Evolutionary conservation across 2,888 invertebrate genomes (phyloP).

Genomic region (Adineta ricciae): DNA sequence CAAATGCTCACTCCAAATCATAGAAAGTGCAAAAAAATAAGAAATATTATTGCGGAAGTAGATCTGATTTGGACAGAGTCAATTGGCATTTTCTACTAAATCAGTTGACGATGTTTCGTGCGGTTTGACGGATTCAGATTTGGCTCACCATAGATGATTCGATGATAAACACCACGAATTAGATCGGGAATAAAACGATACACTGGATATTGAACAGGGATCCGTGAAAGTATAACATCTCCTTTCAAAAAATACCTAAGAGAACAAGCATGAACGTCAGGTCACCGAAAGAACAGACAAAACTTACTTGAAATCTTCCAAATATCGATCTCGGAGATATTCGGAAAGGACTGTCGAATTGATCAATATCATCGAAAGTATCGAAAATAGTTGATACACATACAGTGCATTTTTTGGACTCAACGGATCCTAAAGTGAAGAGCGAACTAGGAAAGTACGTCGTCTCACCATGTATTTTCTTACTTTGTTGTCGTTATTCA

Average conservation of each 20-base stretch:
- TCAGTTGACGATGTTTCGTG: background rate
- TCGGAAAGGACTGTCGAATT: background rate
- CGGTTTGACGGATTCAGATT: background rate
- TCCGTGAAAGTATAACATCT: background rate
- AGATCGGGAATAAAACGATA: background rate
- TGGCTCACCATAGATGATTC: background rate
- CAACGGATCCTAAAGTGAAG: background rate
- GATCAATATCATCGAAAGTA: background rate
- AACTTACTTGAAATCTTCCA: background rate
- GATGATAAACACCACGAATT: background rate
- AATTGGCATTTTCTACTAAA: too few relatives aligned
- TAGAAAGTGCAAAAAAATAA: background rate
- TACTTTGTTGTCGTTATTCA: background rate
- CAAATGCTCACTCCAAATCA: too few relatives aligned
- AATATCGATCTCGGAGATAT: background rate
- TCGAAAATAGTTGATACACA: background rate
- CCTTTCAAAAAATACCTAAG: background rate
- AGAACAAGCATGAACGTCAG: background rate
- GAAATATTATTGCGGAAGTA: background rate
- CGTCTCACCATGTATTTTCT: background rate
- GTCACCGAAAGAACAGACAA: background rate
- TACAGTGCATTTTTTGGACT: background rate
- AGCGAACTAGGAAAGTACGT: background rate
- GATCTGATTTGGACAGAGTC: background rate
- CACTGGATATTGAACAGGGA: slow-evolving; percentile 1